These are phyloP conservation scores for Eubasilissa splendida DNA, from an alignment of 2,888 invertebrate genomes.

Conservation along the genomic window DNA sequence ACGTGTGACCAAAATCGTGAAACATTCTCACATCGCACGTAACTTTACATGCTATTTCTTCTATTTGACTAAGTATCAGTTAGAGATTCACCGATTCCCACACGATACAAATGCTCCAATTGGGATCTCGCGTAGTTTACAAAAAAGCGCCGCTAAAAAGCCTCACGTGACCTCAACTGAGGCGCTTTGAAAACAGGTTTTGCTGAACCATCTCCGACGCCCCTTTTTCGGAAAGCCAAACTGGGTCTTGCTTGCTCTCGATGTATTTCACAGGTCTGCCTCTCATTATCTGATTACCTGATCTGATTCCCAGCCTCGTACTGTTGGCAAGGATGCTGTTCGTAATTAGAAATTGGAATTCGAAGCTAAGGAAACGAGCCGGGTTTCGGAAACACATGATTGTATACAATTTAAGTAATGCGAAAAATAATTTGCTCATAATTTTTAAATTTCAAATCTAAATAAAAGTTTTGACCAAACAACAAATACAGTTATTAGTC, in stretches of 20 bases:
- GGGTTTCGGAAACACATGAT: no score
- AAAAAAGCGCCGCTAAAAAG: constrained; percentile 44
- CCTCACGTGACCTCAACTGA: constrained; percentile 19
- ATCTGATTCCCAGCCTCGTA: constrained; percentile 21
- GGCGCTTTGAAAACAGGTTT: constrained; percentile 39
- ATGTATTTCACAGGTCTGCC: constrained; percentile 7
- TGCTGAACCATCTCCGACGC: constrained; percentile 39
- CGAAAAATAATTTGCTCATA: no score
- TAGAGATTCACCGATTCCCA: constrained; percentile 34
- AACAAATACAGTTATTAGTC: no score
- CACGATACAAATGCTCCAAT: constrained; percentile 47
- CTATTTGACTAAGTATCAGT: not conserved
- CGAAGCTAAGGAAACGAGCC: no score
- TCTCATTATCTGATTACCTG: constrained; percentile 29
- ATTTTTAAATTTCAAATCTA: no score
- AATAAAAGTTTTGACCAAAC: no score
- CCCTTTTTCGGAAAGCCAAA: constrained; percentile 40
- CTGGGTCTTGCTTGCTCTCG: constrained; percentile 2
- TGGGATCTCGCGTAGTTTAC: constrained; percentile 46
- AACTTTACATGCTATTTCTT: not conserved
- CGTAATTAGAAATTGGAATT: no score
- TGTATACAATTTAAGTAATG: no score
- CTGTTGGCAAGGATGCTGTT: no score
- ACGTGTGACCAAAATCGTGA: not conserved
- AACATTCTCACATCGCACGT: not conserved